Percentiles rank a stretch among this genome's conserved stretches.
Conservation (phyloP, 1,140 invertebrate genomes). For the Diachasma alloeum region DNA sequence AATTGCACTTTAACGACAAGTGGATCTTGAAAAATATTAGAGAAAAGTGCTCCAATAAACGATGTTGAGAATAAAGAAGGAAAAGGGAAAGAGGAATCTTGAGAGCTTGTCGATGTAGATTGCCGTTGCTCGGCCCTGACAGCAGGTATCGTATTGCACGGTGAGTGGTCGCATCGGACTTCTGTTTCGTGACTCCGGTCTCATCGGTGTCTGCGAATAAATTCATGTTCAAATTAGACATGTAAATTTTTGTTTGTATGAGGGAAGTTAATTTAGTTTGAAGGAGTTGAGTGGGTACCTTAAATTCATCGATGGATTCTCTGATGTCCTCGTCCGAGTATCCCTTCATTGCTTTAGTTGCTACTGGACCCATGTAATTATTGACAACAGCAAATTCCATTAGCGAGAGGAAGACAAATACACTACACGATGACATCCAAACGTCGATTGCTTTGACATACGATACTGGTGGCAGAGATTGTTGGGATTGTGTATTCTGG, state of each 20-base stretch:
- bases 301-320: slow-evolving; percentile 78
- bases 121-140: slow-evolving; percentile 83
- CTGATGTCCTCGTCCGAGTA: slow-evolving; percentile 86
- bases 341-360: slow-evolving; percentile 88
- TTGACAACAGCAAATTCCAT: slow-evolving; percentile 94
- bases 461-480: slow-evolving; percentile 87
- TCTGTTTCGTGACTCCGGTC: slow-evolving; percentile 58
- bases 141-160: slow-evolving; percentile 83
- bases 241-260: background rate
- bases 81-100: slow-evolving; percentile 87
- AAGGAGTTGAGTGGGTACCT: slow-evolving; percentile 61
- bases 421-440: slow-evolving; percentile 93
- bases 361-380: slow-evolving; percentile 88
- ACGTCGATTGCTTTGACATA: slow-evolving; percentile 93
- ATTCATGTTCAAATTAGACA: background rate
- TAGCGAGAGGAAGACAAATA: slow-evolving; percentile 90
- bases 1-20: background rate
- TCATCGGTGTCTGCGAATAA: slow-evolving; percentile 59
- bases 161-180: slow-evolving; percentile 56
- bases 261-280: background rate
- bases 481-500: slow-evolving; percentile 89
- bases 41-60: slow-evolving; percentile 90
- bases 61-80: slow-evolving; percentile 87
- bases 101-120: slow-evolving; percentile 87
- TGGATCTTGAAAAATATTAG: slow-evolving; percentile 47